Percentiles rank a stretch among this genome's conserved stretches.
phyloP scores from a whole-genome alignment of 2,113 vertebrate species.

The Panthera uncia region DNA sequence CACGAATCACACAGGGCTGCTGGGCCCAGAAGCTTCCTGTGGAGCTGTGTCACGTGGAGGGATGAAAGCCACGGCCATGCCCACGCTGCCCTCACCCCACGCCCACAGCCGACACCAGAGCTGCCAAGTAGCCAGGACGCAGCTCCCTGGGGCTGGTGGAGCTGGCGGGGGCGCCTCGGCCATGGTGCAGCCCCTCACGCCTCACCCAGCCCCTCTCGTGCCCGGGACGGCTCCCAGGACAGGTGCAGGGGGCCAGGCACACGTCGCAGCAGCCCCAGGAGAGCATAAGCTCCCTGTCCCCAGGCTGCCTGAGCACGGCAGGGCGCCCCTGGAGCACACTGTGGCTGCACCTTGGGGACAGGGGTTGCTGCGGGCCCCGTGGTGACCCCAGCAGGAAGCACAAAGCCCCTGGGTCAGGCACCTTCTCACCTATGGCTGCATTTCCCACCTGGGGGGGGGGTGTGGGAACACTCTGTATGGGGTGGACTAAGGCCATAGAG shows the following conservation, averaged over 20 bases:
- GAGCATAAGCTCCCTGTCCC: not conserved
- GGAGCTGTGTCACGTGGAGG: rapidly evolving
- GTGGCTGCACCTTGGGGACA: not conserved
- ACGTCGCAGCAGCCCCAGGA: not conserved
- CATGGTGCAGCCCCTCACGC: rapidly evolving
- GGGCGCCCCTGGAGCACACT: rapidly evolving
- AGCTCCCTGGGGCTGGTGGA: not conserved
- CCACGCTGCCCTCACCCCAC: rapidly evolving
- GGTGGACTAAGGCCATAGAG: not conserved
- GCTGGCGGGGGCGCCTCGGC: not conserved
- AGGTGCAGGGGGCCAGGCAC: not conserved
- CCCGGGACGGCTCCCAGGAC: rapidly evolving
- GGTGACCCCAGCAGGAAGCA: rapidly evolving
- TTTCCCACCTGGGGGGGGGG: rapidly evolving
- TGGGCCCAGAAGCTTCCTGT: not conserved
- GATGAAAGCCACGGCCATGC: rapidly evolving
- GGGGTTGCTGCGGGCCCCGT: not conserved
- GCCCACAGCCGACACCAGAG: not conserved
- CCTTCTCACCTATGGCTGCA: not conserved
- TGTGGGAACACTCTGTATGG: not conserved
- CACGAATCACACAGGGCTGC: rapidly evolving
- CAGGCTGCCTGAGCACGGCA: not conserved
- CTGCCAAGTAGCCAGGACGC: not conserved
- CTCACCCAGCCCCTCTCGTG: too few species aligned
- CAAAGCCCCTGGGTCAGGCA: not conserved